These are phyloP conservation scores for Bombus pyrosoma DNA, from an alignment of 1,140 invertebrate species.

Conservation along the genomic window DNA sequence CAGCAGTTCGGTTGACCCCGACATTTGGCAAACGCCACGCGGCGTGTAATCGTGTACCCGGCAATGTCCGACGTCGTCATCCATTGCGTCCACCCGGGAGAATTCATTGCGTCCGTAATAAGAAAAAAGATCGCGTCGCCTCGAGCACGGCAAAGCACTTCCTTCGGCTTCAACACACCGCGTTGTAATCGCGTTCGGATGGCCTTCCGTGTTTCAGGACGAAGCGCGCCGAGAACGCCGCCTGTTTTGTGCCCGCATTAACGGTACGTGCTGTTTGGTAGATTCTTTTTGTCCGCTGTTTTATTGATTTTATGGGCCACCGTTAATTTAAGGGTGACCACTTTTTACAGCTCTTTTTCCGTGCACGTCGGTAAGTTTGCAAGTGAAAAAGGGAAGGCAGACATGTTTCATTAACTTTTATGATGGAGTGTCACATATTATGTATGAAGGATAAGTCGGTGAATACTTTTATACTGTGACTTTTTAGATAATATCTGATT, in stretches of 20 bases:
- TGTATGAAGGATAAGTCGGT: not conserved
- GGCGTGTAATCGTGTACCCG: not conserved
- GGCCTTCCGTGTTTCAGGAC: slow-evolving; percentile 13
- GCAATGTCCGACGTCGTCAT: too few species aligned
- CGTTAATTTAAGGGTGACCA: not conserved
- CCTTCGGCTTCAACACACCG: not conserved
- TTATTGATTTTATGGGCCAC: not conserved
- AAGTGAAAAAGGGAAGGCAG: not conserved
- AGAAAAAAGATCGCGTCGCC: slow-evolving; percentile 5
- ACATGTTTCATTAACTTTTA: not conserved
- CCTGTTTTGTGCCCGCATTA: not conserved
- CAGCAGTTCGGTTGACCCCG: slow-evolving; percentile 31
- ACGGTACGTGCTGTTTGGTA: slow-evolving; percentile 10
- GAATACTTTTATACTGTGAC: too few species aligned
- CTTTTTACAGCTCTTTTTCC: not conserved
- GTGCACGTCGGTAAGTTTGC: not conserved
- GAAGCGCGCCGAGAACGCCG: not conserved
- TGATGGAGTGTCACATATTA: not conserved
- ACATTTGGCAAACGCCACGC: slow-evolving; percentile 53
- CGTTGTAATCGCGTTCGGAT: slow-evolving; percentile 26
- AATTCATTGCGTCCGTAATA: slow-evolving; percentile 30
- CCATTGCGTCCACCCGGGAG: too few species aligned
- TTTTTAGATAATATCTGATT: too few species aligned
- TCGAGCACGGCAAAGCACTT: not conserved
- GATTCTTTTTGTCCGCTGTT: not conserved